Evolutionary conservation across 2,888 invertebrate species (phyloP), one percentile per base, ranked within the genome.

Genomic region (Psylliodes chrysocephalus): DNA sequence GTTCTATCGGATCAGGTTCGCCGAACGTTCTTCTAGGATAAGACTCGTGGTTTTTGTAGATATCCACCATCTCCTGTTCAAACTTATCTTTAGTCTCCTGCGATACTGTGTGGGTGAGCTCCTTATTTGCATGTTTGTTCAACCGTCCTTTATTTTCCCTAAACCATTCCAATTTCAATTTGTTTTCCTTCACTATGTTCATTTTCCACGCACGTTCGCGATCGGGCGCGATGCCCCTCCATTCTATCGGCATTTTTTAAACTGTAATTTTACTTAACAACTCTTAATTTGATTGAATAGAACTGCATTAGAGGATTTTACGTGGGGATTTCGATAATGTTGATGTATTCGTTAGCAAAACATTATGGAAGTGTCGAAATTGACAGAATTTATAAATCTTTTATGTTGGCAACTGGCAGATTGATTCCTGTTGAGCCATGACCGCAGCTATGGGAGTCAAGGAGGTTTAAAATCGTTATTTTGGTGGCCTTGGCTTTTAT

Each of bases 161-260:
- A 66, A 82, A 83, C 82, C 82, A 83, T 66, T 77, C 77, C 22
- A 82, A 63, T 22, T 81, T 75, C 19, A 82, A 67, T 7, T 67
- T 66, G 46, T 79, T 74, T 67, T 82, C 82, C 64, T 79, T 81
- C 60, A 77, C 75, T 7, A 79, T 77, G 6, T 73, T 66, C 15
- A 73, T 66, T 0, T 64, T 63, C 76, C 75, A 77, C 5, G 71
- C 67, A 10, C 71, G 69, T 52, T 73, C 38, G 12, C 63, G 12
- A 42, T 59, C 63, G 35, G 67, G 64, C 42, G 66, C 68, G 28
- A 71, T 62, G 12, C 67, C 69, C 38, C 69, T 60, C n/a, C 49
- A 49, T 14, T 49, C 12, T 3, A 46, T 46, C 3, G 46, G 46
- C 46, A 46, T 46, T 25, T 12, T 46, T 1, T 25, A 47, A 17